These are phyloP conservation scores for Teleogryllus occipitalis DNA, from an alignment of 1,140 invertebrate species.

Conservation along the genomic window DNA sequence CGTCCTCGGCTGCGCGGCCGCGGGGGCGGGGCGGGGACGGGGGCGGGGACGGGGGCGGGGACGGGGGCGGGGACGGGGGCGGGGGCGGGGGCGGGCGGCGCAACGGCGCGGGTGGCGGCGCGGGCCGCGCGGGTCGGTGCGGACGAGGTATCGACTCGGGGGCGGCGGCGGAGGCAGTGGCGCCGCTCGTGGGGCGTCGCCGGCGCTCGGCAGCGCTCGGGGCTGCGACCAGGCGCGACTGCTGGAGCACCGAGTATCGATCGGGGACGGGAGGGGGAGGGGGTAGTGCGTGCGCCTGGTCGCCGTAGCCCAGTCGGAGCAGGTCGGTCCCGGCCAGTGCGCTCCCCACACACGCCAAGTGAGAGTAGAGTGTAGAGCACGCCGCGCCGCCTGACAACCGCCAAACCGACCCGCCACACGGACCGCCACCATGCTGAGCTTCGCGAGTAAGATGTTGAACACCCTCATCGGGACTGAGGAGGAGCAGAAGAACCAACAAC, in stretches of 20 bases:
- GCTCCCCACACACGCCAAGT: neutral
- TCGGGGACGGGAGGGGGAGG: neutral
- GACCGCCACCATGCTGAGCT: constrained; percentile 35
- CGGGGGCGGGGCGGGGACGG: too few relatives aligned
- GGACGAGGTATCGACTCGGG: too few relatives aligned
- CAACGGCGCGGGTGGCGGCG: too few relatives aligned
- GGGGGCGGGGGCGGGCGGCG: too few relatives aligned
- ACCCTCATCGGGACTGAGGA: constrained; percentile 38
- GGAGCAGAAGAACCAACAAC: constrained; percentile 24
- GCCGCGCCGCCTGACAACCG: neutral
- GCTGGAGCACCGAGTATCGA: neutral
- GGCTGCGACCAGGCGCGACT: neutral
- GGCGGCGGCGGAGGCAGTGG: too few relatives aligned
- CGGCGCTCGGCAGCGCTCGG: neutral
- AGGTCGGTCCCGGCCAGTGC: neutral
- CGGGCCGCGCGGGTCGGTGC: too few relatives aligned
- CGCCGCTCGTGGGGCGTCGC: too few relatives aligned
- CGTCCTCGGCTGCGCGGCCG: too few relatives aligned
- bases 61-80: too few relatives aligned
- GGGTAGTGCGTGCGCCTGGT: constrained; percentile 2
- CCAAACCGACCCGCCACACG: neutral
- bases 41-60: too few relatives aligned
- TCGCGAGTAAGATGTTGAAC: constrained; percentile 40
- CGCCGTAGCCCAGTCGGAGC: constrained; percentile 1
- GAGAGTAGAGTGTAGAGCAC: neutral